Evolutionary conservation across 2,113 vertebrate species (phyloP).

Genomic region (Dolichallabes microphthalmus): DNA sequence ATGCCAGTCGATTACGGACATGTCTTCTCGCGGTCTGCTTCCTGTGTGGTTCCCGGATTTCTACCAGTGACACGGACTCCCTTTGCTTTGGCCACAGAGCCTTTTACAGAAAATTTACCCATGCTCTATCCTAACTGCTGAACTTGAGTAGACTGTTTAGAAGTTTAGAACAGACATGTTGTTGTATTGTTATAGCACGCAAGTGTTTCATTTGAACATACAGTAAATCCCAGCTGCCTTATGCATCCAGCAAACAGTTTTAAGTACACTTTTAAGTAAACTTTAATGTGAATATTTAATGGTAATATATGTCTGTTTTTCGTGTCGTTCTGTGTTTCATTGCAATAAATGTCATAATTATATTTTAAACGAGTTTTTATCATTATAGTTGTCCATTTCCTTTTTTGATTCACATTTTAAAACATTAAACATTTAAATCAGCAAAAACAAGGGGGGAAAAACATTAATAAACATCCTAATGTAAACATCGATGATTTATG

Average conservation of each 20-base stretch:
- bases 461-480: background rate
- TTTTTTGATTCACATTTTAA: too few relatives aligned
- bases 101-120: conserved; percentile 59
- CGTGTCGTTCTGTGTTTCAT: conserved; percentile 20
- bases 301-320: conserved; percentile 56
- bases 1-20: conserved; percentile 52
- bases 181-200: background rate
- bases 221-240: conserved; percentile 11
- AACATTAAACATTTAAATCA: too few relatives aligned
- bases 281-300: conserved; percentile 55
- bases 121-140: conserved; percentile 64
- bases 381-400: background rate
- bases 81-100: conserved; percentile 55
- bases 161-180: background rate
- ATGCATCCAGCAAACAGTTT: conserved; percentile 26
- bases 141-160: conserved; percentile 28
- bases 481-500: background rate
- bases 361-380: background rate
- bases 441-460: too few relatives aligned
- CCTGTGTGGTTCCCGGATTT: conserved; percentile 64
- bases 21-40: conserved; percentile 55
- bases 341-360: conserved; percentile 35
- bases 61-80: conserved; percentile 62
- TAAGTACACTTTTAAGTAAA: background rate
- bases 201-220: conserved; percentile 16